These are phyloP conservation scores for Drosophila busckii DNA, from an alignment of 1,140 invertebrate species.

Conservation along the genomic window DNA sequence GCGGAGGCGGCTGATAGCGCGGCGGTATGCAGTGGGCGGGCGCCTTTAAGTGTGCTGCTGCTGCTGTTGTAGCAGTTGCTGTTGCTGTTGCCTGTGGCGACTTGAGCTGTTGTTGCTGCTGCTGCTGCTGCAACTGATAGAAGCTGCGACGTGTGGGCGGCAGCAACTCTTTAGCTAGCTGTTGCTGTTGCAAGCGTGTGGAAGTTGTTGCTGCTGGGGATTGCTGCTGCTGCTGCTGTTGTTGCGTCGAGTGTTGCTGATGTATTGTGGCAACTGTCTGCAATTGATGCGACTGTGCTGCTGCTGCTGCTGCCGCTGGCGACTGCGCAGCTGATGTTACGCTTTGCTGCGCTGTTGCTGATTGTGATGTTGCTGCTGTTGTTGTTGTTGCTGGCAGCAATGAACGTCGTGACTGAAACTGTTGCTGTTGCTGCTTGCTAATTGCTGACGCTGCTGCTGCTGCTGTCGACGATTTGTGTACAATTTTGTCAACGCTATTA, in stretches of 20 bases:
- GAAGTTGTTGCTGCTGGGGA: constrained; percentile 40
- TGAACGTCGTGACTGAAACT: constrained; percentile 54
- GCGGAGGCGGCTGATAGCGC: constrained; percentile 84
- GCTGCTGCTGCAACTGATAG: constrained; percentile 45
- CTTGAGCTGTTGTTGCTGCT: constrained; percentile 18
- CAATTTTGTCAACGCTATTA: constrained; percentile 70
- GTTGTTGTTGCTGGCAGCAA: constrained; percentile 48
- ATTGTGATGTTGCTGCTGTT: constrained; percentile 20
- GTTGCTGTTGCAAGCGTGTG: constrained; percentile 25
- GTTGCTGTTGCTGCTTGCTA: constrained; percentile 60
- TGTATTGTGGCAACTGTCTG: constrained; percentile 77
- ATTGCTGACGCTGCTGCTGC: constrained; percentile 50
- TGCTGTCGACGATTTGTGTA: constrained; percentile 47
- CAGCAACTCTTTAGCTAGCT: constrained; percentile 16
- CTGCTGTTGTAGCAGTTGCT: constrained; percentile 30
- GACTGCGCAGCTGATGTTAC: constrained; percentile 38
- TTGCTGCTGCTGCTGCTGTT: constrained; percentile 33
- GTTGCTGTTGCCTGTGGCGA: constrained; percentile 41
- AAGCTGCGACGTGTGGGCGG: constrained; percentile 36
- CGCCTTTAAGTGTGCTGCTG: constrained; percentile 44
- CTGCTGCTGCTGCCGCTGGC: constrained; percentile 39
- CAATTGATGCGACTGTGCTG: constrained; percentile 61
- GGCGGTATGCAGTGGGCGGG: constrained; percentile 80
- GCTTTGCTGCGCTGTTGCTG: constrained; percentile 46
- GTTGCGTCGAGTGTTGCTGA: constrained; percentile 65